Base-by-base conservation (phyloP, 2,888 invertebrate species). In the Agrotis ipsilon region DNA sequence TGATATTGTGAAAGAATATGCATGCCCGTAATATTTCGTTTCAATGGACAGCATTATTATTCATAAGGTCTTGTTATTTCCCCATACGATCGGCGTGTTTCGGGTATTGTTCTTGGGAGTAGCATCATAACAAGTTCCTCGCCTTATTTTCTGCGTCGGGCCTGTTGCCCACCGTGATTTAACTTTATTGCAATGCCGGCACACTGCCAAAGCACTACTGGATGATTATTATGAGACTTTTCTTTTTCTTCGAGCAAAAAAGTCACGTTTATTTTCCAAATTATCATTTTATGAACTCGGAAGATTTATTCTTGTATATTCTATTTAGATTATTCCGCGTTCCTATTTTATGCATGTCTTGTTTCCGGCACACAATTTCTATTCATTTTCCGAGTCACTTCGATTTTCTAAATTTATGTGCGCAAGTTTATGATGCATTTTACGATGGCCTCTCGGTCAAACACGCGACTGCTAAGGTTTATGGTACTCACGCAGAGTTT, bases 361-460 rank as follows among this genome's bases (percentile, higher is more conserved):
- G 61, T 73, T 64, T 75, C 71, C 74, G 79, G 68, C 72, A 62
- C 59, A 83, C 84, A 86, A 89, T 86, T 83, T 88, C 82, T 85
- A 91, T 92, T 91, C 86, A 89, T 91, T 92, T 89, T 88, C 86
- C 76, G 81, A 90, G 86, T 88, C 87, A 79, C 78, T 89, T 92
- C 92, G 92, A 94, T 94, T 93, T 93, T 92, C 87, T 88, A 92
- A 94, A 93, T 92, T 94, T 92, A 94, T 94, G 92, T 90, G 86
- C 87, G 86, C 87, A 82, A 89, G 83, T 94, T 94, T 94, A 94
- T 93, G 93, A 90, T 92, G 91, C 91, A 92, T 91, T 94, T 94
- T 94, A 94, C 94, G 94, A 93, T 92, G 87, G 88, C 91, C 92
- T 91, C 90, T 92, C 91, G 93, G 93, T 93, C 93, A 93, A 93